phyloP scores from a whole-genome alignment of 2,797 vertebrate species.

The Microctenopoma lineatum region DNA sequence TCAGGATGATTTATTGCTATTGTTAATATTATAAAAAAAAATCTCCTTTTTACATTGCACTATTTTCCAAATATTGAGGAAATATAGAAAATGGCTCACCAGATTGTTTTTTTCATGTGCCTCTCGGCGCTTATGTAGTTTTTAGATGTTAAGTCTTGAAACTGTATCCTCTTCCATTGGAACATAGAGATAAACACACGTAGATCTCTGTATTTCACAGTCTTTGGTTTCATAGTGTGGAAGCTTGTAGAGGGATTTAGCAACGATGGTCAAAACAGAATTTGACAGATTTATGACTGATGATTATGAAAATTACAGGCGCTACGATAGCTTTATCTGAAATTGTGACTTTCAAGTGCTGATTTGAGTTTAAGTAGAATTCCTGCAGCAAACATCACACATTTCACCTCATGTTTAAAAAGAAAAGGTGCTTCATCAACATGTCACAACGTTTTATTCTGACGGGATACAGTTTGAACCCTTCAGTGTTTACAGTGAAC shows the following conservation, averaged over 20 bases:
- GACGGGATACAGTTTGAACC: constrained; percentile 65
- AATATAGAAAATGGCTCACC: too few relatives aligned
- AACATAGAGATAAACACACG: background rate
- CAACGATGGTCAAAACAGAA: background rate
- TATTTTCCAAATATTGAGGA: too few relatives aligned
- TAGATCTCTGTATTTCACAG: background rate
- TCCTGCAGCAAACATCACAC: too few relatives aligned
- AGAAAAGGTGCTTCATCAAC: background rate
- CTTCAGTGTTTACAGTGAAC: constrained; percentile 42
- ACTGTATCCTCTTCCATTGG: constrained; percentile 51
- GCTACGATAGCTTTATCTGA: background rate
- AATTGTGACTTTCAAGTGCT: background rate
- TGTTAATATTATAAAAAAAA: too few relatives aligned
- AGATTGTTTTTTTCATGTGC: too few relatives aligned
- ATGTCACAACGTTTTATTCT: constrained; percentile 14
- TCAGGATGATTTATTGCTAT: too few relatives aligned
- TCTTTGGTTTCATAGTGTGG: too few relatives aligned
- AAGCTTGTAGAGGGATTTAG: background rate
- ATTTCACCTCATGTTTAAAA: background rate
- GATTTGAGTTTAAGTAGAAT: background rate
- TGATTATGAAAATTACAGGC: background rate
- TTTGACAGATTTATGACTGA: background rate
- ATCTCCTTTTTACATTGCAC: too few relatives aligned
- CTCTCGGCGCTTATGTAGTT: constrained; percentile 5
- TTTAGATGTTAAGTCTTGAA: constrained; percentile 33